Percentiles rank a stretch among this genome's conserved stretches.
These are phyloP conservation scores for Oryctes rhinoceros DNA, from an alignment of 1,140 invertebrate species.

Conservation along the genomic window DNA sequence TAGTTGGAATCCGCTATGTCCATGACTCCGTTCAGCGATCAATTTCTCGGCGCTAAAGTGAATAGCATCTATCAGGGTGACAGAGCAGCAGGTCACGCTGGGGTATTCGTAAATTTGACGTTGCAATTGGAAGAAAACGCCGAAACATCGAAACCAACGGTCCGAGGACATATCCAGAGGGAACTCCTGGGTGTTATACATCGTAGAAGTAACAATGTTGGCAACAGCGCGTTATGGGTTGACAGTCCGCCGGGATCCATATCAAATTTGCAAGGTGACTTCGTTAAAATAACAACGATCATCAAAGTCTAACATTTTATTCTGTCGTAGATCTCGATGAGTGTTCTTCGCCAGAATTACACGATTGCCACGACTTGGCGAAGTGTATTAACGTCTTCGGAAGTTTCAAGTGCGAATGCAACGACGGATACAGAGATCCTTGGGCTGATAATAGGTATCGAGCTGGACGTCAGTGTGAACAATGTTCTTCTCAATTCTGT, in stretches of 20 bases:
- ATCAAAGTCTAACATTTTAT: background rate
- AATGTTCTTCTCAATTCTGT: conserved; percentile 81
- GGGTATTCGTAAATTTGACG: conserved; percentile 86
- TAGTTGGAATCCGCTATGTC: conserved; percentile 89
- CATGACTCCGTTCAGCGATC: conserved; percentile 87
- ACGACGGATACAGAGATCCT: conserved; percentile 79
- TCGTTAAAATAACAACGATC: background rate
- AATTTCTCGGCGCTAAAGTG: conserved; percentile 81
- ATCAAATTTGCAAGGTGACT: conserved; percentile 58
- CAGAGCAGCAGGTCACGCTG: conserved; percentile 70
- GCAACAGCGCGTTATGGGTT: conserved; percentile 83
- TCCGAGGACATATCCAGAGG: conserved; percentile 80
- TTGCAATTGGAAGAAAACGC: conserved; percentile 76
- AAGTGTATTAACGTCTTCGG: conserved; percentile 91
- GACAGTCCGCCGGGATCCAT: conserved; percentile 74
- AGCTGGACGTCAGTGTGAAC: conserved; percentile 77
- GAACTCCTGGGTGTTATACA: conserved; percentile 86
- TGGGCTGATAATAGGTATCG: conserved; percentile 70
- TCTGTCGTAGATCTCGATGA: conserved; percentile 83
- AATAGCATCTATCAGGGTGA: conserved; percentile 84
- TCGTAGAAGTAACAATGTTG: conserved; percentile 83
- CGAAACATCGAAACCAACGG: conserved; percentile 71
- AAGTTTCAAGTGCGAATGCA: conserved; percentile 86
- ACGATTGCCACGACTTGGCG: conserved; percentile 90
- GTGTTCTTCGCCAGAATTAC: conserved; percentile 82